These are phyloP conservation scores for Sturnus vulgaris DNA, from an alignment of 2,113 vertebrate genomes.

Conservation along the genomic window DNA sequence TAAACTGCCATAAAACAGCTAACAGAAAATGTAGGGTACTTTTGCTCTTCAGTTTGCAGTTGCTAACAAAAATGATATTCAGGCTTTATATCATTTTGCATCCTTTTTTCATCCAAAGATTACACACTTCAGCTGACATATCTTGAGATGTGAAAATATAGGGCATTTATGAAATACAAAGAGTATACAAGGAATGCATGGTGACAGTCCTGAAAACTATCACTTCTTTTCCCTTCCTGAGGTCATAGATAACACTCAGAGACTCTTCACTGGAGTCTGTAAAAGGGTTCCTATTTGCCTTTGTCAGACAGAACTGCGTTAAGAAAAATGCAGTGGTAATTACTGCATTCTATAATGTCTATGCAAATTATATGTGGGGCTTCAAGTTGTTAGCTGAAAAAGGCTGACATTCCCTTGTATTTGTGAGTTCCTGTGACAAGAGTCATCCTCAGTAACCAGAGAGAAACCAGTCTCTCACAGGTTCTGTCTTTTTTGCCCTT, in stretches of 20 bases:
- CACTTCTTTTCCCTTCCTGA: background rate
- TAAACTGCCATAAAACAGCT: background rate
- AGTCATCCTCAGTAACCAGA: background rate
- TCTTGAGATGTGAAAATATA: background rate
- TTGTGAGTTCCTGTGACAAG: background rate
- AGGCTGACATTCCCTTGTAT: background rate
- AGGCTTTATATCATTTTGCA: background rate
- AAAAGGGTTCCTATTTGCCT: background rate
- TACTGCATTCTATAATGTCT: background rate
- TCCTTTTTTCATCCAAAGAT: background rate
- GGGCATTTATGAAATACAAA: background rate
- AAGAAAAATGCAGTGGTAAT: background rate
- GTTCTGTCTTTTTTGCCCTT: background rate
- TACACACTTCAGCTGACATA: background rate
- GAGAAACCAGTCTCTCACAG: background rate
- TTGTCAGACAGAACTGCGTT: background rate
- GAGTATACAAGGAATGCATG: background rate
- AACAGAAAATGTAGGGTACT: background rate
- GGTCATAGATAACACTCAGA: background rate
- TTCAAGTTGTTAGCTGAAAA: slow-evolving; percentile 2
- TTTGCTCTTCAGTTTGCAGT: background rate
- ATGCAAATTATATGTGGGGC: background rate
- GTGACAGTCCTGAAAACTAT: background rate
- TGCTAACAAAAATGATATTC: background rate
- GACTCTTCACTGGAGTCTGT: background rate